phyloP scores from a whole-genome alignment of 1,140 invertebrate species.

The Nephila pilipes region DNA sequence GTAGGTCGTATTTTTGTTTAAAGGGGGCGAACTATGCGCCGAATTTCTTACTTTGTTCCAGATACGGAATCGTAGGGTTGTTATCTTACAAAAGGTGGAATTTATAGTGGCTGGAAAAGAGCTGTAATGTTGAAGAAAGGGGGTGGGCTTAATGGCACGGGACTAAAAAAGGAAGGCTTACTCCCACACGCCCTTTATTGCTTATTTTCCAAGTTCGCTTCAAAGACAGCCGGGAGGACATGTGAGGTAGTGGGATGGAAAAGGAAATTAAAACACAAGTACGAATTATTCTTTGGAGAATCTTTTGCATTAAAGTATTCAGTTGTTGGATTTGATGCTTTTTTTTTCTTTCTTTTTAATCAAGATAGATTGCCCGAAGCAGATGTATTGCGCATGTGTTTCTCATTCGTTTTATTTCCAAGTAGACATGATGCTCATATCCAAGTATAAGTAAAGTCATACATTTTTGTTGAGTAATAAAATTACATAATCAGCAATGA shows the following conservation, averaged over 20 bases:
- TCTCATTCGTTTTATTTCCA: too few species aligned
- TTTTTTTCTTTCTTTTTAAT: too few species aligned
- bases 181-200: background rate
- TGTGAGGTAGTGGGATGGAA: background rate
- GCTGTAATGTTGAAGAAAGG: background rate
- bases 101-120: slow-evolving; percentile 11
- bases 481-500: too few species aligned
- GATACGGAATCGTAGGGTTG: background rate
- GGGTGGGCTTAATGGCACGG: background rate
- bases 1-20: slow-evolving; percentile 63
- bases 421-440: too few species aligned
- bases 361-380: too few species aligned
- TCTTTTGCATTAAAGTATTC: too few species aligned
- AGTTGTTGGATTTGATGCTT: too few species aligned
- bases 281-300: background rate
- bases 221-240: background rate
- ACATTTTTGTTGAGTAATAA: too few species aligned
- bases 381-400: too few species aligned
- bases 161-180: background rate
- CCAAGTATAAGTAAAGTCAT: too few species aligned
- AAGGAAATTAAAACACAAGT: background rate
- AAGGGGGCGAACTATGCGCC: slow-evolving; percentile 28
- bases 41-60: slow-evolving; percentile 39
- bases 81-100: slow-evolving; percentile 28
- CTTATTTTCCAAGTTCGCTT: slow-evolving; percentile 8